Percentiles rank a stretch among this genome's conserved stretches.
Conservation (phyloP, 2,797 vertebrate species). For the Pseudocheirus occidentalis region DNA sequence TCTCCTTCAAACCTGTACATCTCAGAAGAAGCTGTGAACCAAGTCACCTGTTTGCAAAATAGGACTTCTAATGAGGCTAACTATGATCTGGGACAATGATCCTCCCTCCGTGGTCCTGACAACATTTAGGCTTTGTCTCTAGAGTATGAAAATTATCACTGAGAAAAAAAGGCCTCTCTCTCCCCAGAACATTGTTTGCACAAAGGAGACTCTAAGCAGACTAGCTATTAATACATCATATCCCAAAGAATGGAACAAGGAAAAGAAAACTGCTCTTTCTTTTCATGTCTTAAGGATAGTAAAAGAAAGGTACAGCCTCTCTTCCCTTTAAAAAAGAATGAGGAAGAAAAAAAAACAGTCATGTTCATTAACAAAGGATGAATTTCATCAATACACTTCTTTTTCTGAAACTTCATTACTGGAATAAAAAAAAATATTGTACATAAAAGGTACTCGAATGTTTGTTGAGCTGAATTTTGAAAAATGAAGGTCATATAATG, state of each 20-base stretch:
- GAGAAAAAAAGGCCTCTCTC: neutral
- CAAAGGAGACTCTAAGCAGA: neutral
- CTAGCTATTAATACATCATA: neutral
- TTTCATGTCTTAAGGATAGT: neutral
- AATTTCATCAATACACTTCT: neutral
- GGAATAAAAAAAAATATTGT: neutral
- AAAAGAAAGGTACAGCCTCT: neutral
- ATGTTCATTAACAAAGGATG: neutral
- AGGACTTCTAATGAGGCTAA: neutral
- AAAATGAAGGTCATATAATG: constrained; percentile 31
- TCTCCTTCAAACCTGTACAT: neutral
- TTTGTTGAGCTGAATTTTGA: neutral
- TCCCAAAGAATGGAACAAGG: neutral
- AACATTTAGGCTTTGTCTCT: neutral
- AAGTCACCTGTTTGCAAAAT: neutral
- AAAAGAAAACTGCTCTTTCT: neutral
- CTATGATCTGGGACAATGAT: neutral
- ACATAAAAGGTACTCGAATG: neutral
- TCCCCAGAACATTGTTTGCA: neutral
- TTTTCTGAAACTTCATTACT: neutral
- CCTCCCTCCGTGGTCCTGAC: rapidly evolving
- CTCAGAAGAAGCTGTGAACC: neutral
- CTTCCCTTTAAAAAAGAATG: neutral
- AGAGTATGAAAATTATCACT: neutral
- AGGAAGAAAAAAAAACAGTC: neutral